phyloP scores from a whole-genome alignment of 2,797 vertebrate species.

The Melanotaenia parkinsoni region DNA sequence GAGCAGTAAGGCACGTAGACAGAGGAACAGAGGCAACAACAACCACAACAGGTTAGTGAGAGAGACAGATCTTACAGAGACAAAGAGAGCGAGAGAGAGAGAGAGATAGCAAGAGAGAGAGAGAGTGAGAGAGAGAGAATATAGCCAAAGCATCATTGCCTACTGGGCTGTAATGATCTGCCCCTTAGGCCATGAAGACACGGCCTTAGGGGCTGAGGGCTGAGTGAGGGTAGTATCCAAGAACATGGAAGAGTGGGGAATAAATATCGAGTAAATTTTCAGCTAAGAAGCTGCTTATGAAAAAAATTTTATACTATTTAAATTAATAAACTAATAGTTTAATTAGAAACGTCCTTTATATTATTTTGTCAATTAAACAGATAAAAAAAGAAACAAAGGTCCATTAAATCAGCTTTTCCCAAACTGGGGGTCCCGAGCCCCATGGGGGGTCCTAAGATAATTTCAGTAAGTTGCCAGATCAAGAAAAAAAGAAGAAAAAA shows the following conservation, averaged over 20 bases:
- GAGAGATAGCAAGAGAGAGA: constrained; percentile 67
- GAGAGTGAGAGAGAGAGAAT: constrained; percentile 44
- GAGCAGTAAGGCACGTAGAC: constrained; percentile 87
- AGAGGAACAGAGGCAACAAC: constrained; percentile 89
- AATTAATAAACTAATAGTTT: not conserved
- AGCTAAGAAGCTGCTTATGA: not conserved
- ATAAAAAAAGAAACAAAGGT: not conserved
- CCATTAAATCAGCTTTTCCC: too few relatives aligned
- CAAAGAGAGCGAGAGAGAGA: constrained; percentile 43
- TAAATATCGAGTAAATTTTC: not conserved
- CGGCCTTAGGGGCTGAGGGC: constrained; percentile 19
- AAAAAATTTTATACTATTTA: too few relatives aligned
- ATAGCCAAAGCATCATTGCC: constrained; percentile 62
- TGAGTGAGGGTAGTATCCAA: constrained; percentile 17
- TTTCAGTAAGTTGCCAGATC: too few relatives aligned
- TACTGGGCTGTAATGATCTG: constrained; percentile 40
- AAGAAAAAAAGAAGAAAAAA: too few relatives aligned
- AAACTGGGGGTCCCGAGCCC: too few relatives aligned
- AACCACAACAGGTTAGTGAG: constrained; percentile 87
- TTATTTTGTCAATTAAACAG: too few relatives aligned
- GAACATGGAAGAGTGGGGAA: constrained; percentile 9
- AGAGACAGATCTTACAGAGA: constrained; percentile 64
- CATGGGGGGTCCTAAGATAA: too few relatives aligned
- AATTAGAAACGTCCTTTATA: not conserved
- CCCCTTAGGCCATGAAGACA: constrained; percentile 26